phyloP scores from a whole-genome alignment of 1,140 invertebrate species.

The Orius laevigatus region DNA sequence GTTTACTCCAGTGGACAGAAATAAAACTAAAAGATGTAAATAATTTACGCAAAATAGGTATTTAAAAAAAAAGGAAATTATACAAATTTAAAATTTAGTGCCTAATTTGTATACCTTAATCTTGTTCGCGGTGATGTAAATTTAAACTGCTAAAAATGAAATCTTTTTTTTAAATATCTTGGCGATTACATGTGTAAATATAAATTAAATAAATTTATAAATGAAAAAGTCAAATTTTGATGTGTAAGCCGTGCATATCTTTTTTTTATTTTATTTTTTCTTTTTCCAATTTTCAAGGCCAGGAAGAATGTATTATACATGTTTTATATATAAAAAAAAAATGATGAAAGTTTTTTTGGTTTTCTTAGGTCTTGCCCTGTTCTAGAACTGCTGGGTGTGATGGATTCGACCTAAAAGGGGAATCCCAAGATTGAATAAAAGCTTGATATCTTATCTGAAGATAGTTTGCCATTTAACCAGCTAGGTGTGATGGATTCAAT shows the following conservation, averaged over 20 bases:
- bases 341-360: too few relatives aligned
- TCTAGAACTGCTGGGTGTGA: too few relatives aligned
- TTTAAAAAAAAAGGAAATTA: constrained; percentile 13
- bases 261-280: constrained; percentile 35
- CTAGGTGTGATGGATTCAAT: too few relatives aligned
- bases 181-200: not conserved
- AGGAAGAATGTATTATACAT: too few relatives aligned
- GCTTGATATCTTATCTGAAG: too few relatives aligned
- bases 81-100: constrained; percentile 16
- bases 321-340: too few relatives aligned
- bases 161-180: constrained; percentile 2
- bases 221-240: constrained; percentile 35
- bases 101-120: constrained; percentile 15
- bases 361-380: too few relatives aligned
- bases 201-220: constrained; percentile 2
- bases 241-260: constrained; percentile 67
- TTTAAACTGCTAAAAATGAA: not conserved
- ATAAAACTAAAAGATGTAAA: constrained; percentile 1
- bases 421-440: too few relatives aligned
- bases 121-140: constrained; percentile 7
- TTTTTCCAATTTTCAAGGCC: constrained; percentile 28
- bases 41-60: not conserved
- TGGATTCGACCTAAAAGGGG: too few relatives aligned
- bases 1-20: constrained; percentile 14
- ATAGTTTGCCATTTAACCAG: too few relatives aligned